These are phyloP conservation scores for Nothocercus julius DNA, from an alignment of 2,113 vertebrate genomes.

Conservation along the genomic window DNA sequence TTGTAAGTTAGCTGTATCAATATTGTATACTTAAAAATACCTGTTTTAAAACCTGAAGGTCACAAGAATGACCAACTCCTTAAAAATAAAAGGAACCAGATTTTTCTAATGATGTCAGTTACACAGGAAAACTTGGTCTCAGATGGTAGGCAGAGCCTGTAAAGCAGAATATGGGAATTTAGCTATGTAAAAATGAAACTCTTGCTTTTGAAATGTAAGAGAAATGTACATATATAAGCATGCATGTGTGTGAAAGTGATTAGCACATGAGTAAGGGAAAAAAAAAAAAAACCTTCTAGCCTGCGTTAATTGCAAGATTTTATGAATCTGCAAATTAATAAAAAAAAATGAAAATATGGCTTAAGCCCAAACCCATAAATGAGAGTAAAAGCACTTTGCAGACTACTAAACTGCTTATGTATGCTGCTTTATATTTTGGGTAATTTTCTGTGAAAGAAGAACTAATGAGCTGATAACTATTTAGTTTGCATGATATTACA, in stretches of 20 bases:
- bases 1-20: not conserved
- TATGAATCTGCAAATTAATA: slow-evolving; percentile 16
- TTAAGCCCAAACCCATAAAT: not conserved
- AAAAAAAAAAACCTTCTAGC: not conserved
- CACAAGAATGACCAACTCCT: not conserved
- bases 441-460: not conserved
- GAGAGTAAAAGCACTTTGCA: not conserved
- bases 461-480: not conserved
- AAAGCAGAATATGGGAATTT: not conserved
- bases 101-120: not conserved
- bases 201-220: not conserved
- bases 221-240: not conserved
- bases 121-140: not conserved
- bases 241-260: not conserved
- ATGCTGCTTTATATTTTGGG: not conserved
- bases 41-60: not conserved
- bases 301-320: not conserved
- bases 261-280: not conserved
- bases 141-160: not conserved
- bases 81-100: not conserved
- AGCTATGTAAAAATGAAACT: not conserved
- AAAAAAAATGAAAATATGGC: not conserved
- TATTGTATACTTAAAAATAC: not conserved
- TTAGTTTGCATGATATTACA: not conserved
- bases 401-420: not conserved